Evolutionary conservation across 2,888 invertebrate genomes (phyloP).

Genomic region (Achlya flavicornis): DNA sequence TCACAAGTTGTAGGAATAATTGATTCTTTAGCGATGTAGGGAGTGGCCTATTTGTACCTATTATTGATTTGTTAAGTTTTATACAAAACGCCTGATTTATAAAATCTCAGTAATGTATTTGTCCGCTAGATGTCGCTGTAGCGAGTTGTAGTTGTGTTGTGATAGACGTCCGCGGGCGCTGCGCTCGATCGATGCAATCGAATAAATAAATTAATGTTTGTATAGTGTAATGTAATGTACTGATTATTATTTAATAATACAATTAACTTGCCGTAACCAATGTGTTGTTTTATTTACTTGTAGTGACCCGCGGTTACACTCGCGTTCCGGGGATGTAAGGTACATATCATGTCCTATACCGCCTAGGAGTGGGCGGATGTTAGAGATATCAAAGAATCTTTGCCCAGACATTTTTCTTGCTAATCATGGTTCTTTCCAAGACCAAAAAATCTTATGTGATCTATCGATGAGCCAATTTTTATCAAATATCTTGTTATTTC

Average conservation of each 20-base stretch:
- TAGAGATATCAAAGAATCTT: too few relatives aligned
- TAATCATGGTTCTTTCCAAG: too few relatives aligned
- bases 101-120: background rate
- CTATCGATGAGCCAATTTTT: too few relatives aligned
- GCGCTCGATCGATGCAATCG: conserved; percentile 25
- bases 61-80: background rate
- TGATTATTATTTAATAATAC: conserved; percentile 35
- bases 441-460: too few relatives aligned
- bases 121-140: background rate
- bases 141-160: background rate
- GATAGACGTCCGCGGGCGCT: background rate
- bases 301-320: too few relatives aligned
- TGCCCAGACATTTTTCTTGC: too few relatives aligned
- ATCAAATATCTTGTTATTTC: too few relatives aligned
- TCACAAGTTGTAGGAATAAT: background rate
- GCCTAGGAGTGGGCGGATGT: too few relatives aligned
- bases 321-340: background rate
- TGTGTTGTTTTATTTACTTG: conserved; percentile 18
- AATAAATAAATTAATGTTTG: conserved; percentile 53
- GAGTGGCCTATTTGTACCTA: too few relatives aligned
- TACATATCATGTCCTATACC: too few relatives aligned
- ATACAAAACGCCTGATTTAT: background rate
- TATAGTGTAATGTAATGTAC: conserved; percentile 49
- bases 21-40: too few relatives aligned
- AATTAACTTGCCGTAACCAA: conserved; percentile 50